Evolutionary conservation across 2,888 invertebrate species (phyloP).

Genomic region (Tipula vernalis): DNA sequence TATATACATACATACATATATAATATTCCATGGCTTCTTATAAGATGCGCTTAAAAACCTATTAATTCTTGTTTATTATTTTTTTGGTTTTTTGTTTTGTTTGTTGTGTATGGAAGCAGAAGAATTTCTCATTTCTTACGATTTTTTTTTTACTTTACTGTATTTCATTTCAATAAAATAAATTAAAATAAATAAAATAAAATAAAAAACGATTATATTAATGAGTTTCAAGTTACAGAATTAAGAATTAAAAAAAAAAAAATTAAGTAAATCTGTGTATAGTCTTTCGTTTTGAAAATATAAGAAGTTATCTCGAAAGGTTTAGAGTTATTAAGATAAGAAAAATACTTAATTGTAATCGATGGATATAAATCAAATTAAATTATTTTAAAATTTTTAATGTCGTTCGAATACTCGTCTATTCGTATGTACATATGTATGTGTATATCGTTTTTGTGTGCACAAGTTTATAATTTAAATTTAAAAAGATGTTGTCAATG

Average conservation of each 20-base stretch:
- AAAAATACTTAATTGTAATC: slow-evolving; percentile 11
- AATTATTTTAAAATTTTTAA: background rate
- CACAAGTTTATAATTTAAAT: background rate
- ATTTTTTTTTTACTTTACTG: background rate
- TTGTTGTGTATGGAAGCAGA: background rate
- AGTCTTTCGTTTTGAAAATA: background rate
- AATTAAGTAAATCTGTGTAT: background rate
- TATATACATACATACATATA: background rate
- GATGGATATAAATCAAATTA: slow-evolving; percentile 10
- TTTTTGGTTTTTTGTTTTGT: background rate
- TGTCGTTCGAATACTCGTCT: background rate
- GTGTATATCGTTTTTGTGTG: background rate
- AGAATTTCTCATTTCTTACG: background rate
- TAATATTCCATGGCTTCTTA: background rate
- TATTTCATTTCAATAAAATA: background rate
- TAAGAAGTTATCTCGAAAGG: slow-evolving; percentile 7
- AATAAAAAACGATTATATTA: slow-evolving; percentile 9
- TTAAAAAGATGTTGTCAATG: background rate
- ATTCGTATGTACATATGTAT: no score
- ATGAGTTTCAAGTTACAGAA: slow-evolving; percentile 9
- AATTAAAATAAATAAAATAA: background rate
- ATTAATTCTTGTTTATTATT: background rate
- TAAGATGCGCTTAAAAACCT: slow-evolving; percentile 4
- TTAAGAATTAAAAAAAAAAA: background rate
- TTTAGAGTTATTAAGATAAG: slow-evolving; percentile 10